Percentiles rank a stretch among this genome's conserved stretches.
These are phyloP conservation scores for Anoplopoma fimbria DNA, from an alignment of 2,113 vertebrate genomes.

Conservation along the genomic window DNA sequence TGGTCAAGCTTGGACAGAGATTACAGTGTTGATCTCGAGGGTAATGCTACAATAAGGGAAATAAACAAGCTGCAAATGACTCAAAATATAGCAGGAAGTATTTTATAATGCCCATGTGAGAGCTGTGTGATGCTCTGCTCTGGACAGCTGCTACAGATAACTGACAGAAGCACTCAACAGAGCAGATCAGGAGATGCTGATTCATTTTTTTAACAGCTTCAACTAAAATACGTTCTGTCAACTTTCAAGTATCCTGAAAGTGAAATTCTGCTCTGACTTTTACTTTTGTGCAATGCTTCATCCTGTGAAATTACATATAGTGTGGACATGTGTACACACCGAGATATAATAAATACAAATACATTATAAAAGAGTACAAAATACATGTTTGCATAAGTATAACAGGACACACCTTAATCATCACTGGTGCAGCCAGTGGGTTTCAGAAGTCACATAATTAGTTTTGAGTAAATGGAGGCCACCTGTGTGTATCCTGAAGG, in stretches of 20 bases:
- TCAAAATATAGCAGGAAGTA: conserved; percentile 43
- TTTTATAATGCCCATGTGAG: conserved; percentile 41
- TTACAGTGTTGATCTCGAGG: conserved; percentile 26
- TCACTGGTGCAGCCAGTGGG: background rate
- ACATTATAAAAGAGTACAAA: background rate
- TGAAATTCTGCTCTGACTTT: background rate
- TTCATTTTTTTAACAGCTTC: conserved; percentile 49
- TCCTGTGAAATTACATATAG: background rate
- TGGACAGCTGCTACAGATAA: conserved; percentile 52
- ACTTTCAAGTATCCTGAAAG: conserved; percentile 15
- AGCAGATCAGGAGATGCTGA: conserved; percentile 41
- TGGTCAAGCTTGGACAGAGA: conserved; percentile 30
- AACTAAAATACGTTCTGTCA: conserved; percentile 31
- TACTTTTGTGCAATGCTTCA: background rate
- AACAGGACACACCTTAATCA: background rate
- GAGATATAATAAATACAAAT: background rate
- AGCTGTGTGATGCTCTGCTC: conserved; percentile 16
- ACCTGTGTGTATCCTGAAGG: background rate
- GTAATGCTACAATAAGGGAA: conserved; percentile 32
- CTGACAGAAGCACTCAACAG: conserved; percentile 44
- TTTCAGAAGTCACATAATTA: background rate
- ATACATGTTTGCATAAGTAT: background rate
- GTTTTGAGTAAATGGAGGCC: background rate
- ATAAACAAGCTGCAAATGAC: conserved; percentile 46
- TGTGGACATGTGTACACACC: background rate